These are phyloP conservation scores for Scaptomyza reducta DNA, from an alignment of 2,888 invertebrate genomes.

Conservation along the genomic window DNA sequence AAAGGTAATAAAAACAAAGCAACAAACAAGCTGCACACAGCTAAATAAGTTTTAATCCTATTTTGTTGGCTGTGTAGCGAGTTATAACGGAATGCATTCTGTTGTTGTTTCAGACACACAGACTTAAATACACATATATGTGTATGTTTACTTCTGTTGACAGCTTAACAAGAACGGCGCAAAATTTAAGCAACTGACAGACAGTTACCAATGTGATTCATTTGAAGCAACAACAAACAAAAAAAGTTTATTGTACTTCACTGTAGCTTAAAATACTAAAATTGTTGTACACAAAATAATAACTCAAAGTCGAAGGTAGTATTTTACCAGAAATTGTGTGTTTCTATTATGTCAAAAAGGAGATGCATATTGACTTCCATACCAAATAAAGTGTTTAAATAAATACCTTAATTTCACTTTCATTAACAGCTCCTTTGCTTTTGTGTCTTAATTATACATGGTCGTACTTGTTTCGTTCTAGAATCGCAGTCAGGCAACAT, in stretches of 20 bases:
- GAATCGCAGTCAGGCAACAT: background rate
- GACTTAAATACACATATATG: background rate
- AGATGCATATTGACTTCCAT: background rate
- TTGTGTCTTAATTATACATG: background rate
- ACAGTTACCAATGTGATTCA: background rate
- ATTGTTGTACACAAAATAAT: too few species aligned
- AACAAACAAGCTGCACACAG: constrained; percentile 13
- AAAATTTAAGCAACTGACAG: background rate
- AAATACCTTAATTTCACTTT: too few species aligned
- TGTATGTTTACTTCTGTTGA: background rate
- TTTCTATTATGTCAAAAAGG: too few species aligned
- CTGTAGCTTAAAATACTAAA: background rate
- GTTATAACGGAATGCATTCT: constrained; percentile 27
- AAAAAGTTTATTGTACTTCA: background rate
- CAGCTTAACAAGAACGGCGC: background rate
- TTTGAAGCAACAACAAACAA: background rate
- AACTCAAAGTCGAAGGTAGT: too few species aligned
- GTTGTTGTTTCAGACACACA: constrained; percentile 5
- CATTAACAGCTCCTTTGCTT: background rate
- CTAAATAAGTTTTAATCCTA: constrained; percentile 74
- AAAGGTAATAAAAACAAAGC: constrained; percentile 17
- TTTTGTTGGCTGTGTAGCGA: constrained; percentile 59
- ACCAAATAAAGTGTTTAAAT: background rate
- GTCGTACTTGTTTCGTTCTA: background rate
- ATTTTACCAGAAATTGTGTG: too few species aligned